These are phyloP conservation scores for Trogon melanurus DNA, from an alignment of 2,113 vertebrate genomes.

Conservation along the genomic window DNA sequence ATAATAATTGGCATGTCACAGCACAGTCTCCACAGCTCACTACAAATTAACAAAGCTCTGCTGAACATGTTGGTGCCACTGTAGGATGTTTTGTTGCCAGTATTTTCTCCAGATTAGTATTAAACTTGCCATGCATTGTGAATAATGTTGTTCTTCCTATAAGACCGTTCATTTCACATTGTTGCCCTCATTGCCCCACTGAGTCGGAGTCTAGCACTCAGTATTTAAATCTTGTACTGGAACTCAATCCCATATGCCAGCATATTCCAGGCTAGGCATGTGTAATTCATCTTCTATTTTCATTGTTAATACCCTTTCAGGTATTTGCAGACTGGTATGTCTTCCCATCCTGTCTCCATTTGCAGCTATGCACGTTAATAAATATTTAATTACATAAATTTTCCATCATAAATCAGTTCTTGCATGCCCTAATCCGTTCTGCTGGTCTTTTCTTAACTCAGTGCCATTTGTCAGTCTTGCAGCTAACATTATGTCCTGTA, in stretches of 20 bases:
- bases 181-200: not conserved
- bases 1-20: not conserved
- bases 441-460: slow-evolving; percentile 13
- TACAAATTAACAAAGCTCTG: not conserved
- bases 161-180: not conserved
- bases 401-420: slow-evolving; percentile 9
- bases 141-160: not conserved
- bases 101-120: not conserved
- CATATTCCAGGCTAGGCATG: not conserved
- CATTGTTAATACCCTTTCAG: not conserved
- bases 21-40: not conserved
- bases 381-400: slow-evolving; percentile 43
- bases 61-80: not conserved
- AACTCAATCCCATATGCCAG: not conserved
- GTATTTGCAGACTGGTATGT: not conserved
- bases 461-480: slow-evolving; percentile 30
- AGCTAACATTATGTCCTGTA: not conserved
- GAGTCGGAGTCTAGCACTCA: not conserved
- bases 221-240: not conserved
- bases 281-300: not conserved
- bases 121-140: not conserved
- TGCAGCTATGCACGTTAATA: slow-evolving; percentile 9
- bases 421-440: not conserved
- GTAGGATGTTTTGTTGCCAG: not conserved
- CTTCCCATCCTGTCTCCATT: not conserved